These are phyloP conservation scores for Dynastes maya DNA, from an alignment of 2,888 invertebrate genomes.

Conservation along the genomic window DNA sequence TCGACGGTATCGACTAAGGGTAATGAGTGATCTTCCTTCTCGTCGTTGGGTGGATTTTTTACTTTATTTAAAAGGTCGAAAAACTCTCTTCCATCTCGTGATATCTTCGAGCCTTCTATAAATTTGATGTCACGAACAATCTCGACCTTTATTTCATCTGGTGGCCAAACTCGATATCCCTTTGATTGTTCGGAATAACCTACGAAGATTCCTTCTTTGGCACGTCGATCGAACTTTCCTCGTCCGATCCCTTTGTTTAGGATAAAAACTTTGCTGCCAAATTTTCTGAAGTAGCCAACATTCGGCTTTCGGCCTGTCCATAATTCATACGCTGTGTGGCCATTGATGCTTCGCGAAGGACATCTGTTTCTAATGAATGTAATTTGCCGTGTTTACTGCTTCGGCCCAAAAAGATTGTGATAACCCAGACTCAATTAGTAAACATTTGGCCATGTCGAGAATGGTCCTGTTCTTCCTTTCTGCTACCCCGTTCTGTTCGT, in stretches of 20 bases:
- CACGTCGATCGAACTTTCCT: conserved; percentile 58
- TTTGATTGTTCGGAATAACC: conserved; percentile 59
- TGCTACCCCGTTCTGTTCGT: conserved; percentile 55
- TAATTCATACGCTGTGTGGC: conserved; percentile 48
- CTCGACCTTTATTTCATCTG: not conserved
- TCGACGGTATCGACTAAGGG: too few species aligned
- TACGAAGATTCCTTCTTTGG: conserved; percentile 34
- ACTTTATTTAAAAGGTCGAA: too few species aligned
- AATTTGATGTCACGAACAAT: too few species aligned
- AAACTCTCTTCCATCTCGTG: too few species aligned
- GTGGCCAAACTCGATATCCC: conserved; percentile 42
- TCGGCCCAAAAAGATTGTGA: conserved; percentile 61
- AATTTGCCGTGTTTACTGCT: conserved; percentile 62
- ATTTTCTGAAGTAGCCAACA: conserved; percentile 56
- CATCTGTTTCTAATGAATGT: conserved; percentile 61
- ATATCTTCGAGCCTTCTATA: too few species aligned
- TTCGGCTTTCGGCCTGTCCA: conserved; percentile 58
- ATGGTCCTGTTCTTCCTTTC: conserved; percentile 58
- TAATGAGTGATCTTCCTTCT: too few species aligned
- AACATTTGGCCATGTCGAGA: conserved; percentile 60
- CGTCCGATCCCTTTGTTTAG: conserved; percentile 52
- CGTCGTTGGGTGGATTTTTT: too few species aligned
- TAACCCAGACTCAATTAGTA: conserved; percentile 59
- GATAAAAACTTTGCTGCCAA: conserved; percentile 58
- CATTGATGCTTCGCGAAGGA: conserved; percentile 58